Percentiles rank a stretch among this genome's conserved stretches.
Evolutionary conservation across 2,888 invertebrate species (phyloP).

Genomic region (Polymixis flavicincta): DNA sequence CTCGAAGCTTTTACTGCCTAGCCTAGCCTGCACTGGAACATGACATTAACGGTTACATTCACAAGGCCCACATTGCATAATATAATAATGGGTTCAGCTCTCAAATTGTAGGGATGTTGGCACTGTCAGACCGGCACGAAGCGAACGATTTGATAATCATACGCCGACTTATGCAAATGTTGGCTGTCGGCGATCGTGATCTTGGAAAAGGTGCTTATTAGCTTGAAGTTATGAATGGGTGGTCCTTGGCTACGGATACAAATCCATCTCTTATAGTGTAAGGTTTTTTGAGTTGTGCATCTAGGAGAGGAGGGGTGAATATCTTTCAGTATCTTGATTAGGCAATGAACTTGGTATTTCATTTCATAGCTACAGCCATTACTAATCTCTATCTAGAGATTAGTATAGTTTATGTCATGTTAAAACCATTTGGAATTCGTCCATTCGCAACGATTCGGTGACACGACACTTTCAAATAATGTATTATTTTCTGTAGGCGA

Average conservation of each 20-base stretch:
- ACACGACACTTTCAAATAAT: no score
- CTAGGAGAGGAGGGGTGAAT: no score
- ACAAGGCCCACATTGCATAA: constrained; percentile 59
- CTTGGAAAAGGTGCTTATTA: constrained; percentile 43
- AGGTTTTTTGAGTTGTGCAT: not conserved
- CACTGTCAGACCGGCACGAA: constrained; percentile 26
- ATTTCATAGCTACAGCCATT: not conserved
- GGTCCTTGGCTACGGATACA: constrained; percentile 7
- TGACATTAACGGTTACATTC: constrained; percentile 28
- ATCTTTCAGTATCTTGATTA: not conserved
- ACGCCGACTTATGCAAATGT: constrained; percentile 39
- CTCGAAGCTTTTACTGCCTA: not conserved
- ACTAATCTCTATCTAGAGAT: not conserved
- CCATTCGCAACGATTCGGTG: no score
- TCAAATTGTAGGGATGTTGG: constrained; percentile 48
- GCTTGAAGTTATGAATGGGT: constrained; percentile 14
- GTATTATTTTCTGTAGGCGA: no score
- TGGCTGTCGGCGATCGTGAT: constrained; percentile 48
- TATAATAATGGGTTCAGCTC: constrained; percentile 49
- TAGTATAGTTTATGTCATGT: not conserved
- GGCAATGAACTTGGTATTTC: not conserved
- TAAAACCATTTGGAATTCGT: not conserved
- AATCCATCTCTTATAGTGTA: not conserved
- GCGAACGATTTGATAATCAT: constrained; percentile 49
- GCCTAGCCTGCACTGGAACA: constrained; percentile 19